These are phyloP conservation scores for Mesembrinibis cayennensis DNA, from an alignment of 2,113 vertebrate genomes.

Conservation along the genomic window DNA sequence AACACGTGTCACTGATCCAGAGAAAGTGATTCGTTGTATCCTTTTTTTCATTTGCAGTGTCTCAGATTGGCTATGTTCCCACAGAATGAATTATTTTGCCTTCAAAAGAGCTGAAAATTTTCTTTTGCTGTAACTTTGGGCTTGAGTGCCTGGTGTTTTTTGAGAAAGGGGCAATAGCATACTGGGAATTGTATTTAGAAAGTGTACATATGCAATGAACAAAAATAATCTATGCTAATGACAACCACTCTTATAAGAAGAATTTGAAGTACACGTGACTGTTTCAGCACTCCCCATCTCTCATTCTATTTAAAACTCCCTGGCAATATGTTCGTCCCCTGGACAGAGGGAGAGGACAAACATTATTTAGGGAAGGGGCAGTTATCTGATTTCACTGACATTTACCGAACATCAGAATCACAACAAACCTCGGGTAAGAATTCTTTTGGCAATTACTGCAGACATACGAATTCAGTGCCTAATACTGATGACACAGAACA, in stretches of 20 bases:
- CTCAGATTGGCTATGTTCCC: neutral
- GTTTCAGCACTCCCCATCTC: constrained; percentile 28
- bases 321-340: constrained; percentile 17
- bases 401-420: constrained; percentile 26
- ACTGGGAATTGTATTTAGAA: neutral
- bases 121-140: neutral
- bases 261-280: constrained; percentile 5
- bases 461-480: neutral
- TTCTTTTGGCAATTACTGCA: constrained; percentile 29
- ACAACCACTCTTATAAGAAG: neutral
- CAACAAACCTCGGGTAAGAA: constrained; percentile 29
- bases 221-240: constrained; percentile 32
- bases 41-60: neutral
- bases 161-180: neutral
- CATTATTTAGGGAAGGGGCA: constrained; percentile 7
- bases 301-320: constrained; percentile 57
- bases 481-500: constrained; percentile 26
- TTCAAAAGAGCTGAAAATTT: neutral
- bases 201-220: neutral
- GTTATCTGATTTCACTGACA: constrained; percentile 51
- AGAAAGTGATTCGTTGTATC: neutral
- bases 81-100: neutral
- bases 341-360: constrained; percentile 33
- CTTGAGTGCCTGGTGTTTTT: neutral
- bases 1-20: neutral